Percentiles rank a stretch among this genome's conserved stretches.
Evolutionary conservation across 1,140 invertebrate species (phyloP).

Genomic region (Drosophila yakuba): DNA sequence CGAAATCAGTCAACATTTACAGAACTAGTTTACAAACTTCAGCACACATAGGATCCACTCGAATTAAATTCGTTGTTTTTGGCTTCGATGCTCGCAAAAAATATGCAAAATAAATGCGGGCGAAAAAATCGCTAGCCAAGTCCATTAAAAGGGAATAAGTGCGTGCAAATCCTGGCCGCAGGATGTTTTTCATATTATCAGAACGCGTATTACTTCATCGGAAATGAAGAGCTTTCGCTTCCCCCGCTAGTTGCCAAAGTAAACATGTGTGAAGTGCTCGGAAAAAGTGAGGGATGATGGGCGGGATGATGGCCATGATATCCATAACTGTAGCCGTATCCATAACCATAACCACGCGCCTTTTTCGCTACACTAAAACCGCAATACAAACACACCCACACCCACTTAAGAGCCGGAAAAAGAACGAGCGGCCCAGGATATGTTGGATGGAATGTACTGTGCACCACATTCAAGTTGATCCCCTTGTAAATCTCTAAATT

Average conservation of each 20-base stretch:
- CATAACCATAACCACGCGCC: conserved; percentile 52
- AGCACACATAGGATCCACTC: background rate
- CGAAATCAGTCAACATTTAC: background rate
- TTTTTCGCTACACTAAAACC: conserved; percentile 47
- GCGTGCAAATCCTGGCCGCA: conserved; percentile 76
- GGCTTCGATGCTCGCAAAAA: conserved; percentile 20
- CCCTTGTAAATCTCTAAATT: conserved; percentile 80
- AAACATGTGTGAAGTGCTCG: conserved; percentile 62
- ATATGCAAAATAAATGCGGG: conserved; percentile 27
- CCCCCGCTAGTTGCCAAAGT: conserved; percentile 50
- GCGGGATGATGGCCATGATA: conserved; percentile 21
- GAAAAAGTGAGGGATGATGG: conserved; percentile 47
- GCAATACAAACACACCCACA: conserved; percentile 41
- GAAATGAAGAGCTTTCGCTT: conserved; percentile 61
- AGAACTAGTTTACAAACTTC: conserved; percentile 7
- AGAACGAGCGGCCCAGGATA: background rate
- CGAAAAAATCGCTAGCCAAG: conserved; percentile 41
- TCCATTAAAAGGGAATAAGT: conserved; percentile 83
- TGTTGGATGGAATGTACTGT: conserved; percentile 8
- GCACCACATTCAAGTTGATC: conserved; percentile 69
- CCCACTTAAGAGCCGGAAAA: conserved; percentile 1
- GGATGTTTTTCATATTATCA: conserved; percentile 80
- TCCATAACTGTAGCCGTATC: conserved; percentile 9
- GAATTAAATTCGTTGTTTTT: conserved; percentile 20
- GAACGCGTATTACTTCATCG: conserved; percentile 78